Conservation (phyloP, 2,888 invertebrate genomes). For the Perizoma flavofasciatum region DNA sequence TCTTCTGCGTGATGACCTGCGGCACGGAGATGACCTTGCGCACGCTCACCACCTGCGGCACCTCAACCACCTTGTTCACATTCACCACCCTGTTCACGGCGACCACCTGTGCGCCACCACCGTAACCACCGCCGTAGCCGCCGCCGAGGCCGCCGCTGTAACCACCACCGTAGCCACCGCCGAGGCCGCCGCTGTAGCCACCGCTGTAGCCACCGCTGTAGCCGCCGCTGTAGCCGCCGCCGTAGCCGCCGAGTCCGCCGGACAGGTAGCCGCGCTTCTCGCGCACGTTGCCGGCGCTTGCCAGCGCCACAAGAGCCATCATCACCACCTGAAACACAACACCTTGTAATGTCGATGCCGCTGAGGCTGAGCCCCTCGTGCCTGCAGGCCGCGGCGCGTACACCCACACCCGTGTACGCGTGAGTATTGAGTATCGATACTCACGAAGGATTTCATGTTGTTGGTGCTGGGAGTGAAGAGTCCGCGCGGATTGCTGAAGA, state of each 20-base stretch:
- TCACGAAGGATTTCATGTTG: conserved; percentile 36
- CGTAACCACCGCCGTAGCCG: conserved; percentile 19
- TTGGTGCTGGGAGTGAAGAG: conserved; percentile 11
- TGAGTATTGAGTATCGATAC: too few species aligned
- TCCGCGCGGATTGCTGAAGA: conserved; percentile 4
- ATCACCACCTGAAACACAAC: conserved; percentile 38
- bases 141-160: conserved; percentile 27
- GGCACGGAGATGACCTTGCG: conserved; percentile 60
- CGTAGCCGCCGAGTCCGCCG: conserved; percentile 31
- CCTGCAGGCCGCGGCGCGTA: not conserved
- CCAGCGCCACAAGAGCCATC: conserved; percentile 31
- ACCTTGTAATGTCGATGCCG: conserved; percentile 2
- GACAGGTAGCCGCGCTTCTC: conserved; percentile 44
- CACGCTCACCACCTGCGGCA: conserved; percentile 53
- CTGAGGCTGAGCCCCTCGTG: not conserved
- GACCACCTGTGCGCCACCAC: conserved; percentile 41
- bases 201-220: conserved; percentile 28
- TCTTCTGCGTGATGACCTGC: conserved; percentile 58
- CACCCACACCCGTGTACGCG: too few species aligned
- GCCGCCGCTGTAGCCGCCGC: conserved; percentile 17
- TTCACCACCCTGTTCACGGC: conserved; percentile 53
- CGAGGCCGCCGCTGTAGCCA: conserved; percentile 20
- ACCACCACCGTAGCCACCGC: conserved; percentile 27
- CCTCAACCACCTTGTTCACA: conserved; percentile 52
- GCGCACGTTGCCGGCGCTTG: conserved; percentile 39